phyloP scores from a whole-genome alignment of 2,888 invertebrate genomes.

The Drosophila infuscata region DNA sequence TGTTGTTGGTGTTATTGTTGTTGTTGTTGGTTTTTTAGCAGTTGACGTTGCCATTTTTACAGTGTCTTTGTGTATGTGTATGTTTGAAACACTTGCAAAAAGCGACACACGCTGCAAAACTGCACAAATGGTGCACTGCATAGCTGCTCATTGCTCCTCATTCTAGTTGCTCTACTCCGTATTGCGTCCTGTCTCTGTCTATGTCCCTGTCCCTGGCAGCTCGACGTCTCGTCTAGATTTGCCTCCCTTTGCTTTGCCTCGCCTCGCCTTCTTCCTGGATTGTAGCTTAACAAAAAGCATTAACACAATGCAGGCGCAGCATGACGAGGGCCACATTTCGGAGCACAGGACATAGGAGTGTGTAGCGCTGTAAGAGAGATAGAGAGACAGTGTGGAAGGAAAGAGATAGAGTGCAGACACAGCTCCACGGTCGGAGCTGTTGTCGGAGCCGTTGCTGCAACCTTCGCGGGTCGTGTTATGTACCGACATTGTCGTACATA shows the following conservation, averaged over 20 bases:
- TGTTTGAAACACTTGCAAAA: constrained; percentile 73
- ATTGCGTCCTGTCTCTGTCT: constrained; percentile 20
- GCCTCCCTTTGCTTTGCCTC: background rate
- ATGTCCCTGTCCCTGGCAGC: background rate
- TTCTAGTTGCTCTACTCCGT: constrained; percentile 39
- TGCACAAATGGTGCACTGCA: constrained; percentile 66
- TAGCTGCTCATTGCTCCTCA: constrained; percentile 50
- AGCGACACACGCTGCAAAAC: constrained; percentile 79
- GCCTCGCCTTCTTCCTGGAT: constrained; percentile 46
- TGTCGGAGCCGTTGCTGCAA: constrained; percentile 28
- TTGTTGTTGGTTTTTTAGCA: constrained; percentile 26
- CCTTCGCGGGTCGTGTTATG: constrained; percentile 76
- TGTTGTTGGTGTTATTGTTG: constrained; percentile 34
- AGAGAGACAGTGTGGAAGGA: background rate
- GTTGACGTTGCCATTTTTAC: constrained; percentile 44
- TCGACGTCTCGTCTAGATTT: background rate
- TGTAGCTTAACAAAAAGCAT: constrained; percentile 80
- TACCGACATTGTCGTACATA: constrained; percentile 78
- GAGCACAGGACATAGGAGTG: constrained; percentile 36
- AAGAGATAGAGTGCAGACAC: background rate
- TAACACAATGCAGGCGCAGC: constrained; percentile 81
- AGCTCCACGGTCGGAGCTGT: constrained; percentile 22
- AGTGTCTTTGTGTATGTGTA: constrained; percentile 39
- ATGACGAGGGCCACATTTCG: constrained; percentile 69
- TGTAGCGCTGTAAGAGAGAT: background rate